These are phyloP conservation scores for Bombus affinis DNA, from an alignment of 1,140 invertebrate species.

Conservation along the genomic window DNA sequence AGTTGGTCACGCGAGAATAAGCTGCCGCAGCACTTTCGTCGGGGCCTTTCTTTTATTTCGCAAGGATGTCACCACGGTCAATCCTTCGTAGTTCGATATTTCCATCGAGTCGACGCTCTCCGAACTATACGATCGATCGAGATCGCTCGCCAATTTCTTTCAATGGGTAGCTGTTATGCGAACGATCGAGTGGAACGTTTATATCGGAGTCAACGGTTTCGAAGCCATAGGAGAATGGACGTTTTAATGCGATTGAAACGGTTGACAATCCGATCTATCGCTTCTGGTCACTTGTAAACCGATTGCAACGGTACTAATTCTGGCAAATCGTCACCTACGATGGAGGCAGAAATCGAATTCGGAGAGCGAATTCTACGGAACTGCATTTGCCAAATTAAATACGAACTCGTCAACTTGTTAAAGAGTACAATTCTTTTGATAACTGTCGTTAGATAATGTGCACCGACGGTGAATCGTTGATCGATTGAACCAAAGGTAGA, in stretches of 20 bases:
- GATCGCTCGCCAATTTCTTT: background rate
- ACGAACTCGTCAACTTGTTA: background rate
- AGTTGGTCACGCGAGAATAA: constrained; percentile 39
- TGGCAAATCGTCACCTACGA: constrained; percentile 9
- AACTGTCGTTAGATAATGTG: constrained; percentile 58
- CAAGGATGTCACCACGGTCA: background rate
- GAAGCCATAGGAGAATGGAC: background rate
- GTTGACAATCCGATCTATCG: background rate
- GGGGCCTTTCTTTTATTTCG: constrained; percentile 11
- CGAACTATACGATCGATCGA: background rate
- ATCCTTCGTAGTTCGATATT: constrained; percentile 40
- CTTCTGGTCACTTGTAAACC: background rate
- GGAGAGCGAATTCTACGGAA: background rate
- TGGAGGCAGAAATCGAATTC: constrained; percentile 34
- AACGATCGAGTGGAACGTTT: background rate
- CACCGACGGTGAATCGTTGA: background rate
- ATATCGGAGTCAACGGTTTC: background rate
- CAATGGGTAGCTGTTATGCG: background rate
- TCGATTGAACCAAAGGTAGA: background rate
- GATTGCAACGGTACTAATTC: constrained; percentile 47
- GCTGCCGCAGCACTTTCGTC: constrained; percentile 1
- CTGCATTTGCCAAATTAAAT: background rate
- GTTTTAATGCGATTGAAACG: background rate
- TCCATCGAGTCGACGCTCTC: background rate
- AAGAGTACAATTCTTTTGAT: constrained; percentile 38